Conservation (phyloP, 2,797 vertebrate species). For the Halcyon chelicuti region DNA sequence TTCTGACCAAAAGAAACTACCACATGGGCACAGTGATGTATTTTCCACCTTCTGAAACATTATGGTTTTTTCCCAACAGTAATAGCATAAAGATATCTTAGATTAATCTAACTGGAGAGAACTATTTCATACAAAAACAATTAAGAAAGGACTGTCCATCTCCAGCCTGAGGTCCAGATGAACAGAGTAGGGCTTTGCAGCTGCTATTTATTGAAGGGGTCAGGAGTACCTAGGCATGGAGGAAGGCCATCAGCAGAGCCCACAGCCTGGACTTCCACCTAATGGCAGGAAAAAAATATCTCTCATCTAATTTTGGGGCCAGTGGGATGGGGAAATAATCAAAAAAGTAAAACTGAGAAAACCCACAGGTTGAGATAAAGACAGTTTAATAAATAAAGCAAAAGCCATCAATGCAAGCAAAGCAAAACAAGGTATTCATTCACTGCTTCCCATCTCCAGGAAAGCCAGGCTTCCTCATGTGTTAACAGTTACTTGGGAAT, state of each 20-base stretch:
- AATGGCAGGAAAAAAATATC: not conserved
- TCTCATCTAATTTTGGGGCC: not conserved
- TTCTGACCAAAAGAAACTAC: not conserved
- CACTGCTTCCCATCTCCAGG: not conserved
- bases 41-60: not conserved
- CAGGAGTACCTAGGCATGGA: not conserved
- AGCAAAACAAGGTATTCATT: not conserved
- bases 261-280: not conserved
- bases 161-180: not conserved
- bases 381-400: not conserved
- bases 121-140: not conserved
- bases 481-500: not conserved
- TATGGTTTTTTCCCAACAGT: not conserved
- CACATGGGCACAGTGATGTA: fast-evolving
- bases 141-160: not conserved
- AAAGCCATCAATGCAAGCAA: not conserved
- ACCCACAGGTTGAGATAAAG: not conserved
- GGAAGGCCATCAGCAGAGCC: not conserved
- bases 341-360: not conserved
- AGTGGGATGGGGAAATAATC: not conserved
- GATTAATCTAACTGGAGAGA: not conserved
- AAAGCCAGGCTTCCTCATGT: not conserved
- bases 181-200: not conserved
- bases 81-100: not conserved
- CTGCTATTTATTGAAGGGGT: not conserved